Evolutionary conservation across 2,113 vertebrate genomes (phyloP).

Genomic region (Datnioides undecimradiatus): DNA sequence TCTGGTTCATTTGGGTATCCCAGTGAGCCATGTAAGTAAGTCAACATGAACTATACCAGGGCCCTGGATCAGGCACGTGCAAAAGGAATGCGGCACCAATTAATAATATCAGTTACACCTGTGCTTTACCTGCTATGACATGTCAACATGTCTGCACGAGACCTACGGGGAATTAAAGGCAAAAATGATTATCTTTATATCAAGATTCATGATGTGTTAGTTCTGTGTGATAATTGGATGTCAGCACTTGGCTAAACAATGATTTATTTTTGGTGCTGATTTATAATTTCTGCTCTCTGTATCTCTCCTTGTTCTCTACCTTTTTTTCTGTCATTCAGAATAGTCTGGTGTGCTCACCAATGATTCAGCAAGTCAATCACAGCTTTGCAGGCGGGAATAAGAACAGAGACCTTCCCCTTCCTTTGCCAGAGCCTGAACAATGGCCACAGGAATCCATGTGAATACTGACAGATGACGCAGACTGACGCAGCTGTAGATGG

Average conservation of each 20-base stretch:
- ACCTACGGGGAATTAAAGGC: neutral
- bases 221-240: neutral
- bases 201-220: neutral
- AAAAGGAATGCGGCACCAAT: constrained; percentile 40
- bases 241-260: neutral
- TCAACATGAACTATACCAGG: neutral
- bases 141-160: neutral
- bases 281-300: neutral
- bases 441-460: too few relatives aligned
- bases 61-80: constrained; percentile 14
- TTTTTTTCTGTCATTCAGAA: neutral
- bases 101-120: constrained; percentile 29
- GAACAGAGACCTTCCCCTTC: too few relatives aligned
- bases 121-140: constrained; percentile 35
- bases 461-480: too few relatives aligned
- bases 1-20: neutral
- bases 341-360: neutral
- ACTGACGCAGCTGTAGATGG: neutral
- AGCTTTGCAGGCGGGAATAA: neutral
- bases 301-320: neutral
- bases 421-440: too few relatives aligned
- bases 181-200: neutral
- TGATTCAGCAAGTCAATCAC: neutral
- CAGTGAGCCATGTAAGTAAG: neutral
- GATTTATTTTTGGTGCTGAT: neutral